phyloP scores from a whole-genome alignment of 1,140 invertebrate species.

The Drosophila pruinosa region DNA sequence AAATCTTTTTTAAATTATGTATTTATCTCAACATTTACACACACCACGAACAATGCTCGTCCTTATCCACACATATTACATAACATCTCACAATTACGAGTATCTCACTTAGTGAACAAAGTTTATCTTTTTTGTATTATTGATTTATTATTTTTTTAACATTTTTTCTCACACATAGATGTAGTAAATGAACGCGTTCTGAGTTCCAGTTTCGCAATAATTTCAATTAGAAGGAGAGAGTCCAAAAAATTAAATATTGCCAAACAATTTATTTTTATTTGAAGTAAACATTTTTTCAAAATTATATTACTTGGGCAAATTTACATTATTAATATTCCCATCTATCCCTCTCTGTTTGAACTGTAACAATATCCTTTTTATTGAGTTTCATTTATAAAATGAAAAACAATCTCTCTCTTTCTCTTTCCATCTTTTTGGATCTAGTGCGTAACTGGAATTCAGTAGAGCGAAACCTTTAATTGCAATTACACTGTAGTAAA shows the following conservation, averaged over 20 bases:
- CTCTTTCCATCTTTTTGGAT: neutral
- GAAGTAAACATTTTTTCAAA: too few species aligned
- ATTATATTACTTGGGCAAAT: too few species aligned
- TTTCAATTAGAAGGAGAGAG: neutral
- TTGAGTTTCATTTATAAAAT: neutral
- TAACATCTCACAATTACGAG: neutral
- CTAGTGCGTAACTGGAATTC: neutral
- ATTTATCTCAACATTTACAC: slow-evolving; percentile 2
- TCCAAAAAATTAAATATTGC: neutral
- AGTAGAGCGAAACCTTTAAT: neutral
- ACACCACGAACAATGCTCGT: neutral
- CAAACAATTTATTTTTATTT: too few species aligned
- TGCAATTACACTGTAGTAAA: slow-evolving; percentile 53
- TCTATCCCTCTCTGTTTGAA: too few species aligned
- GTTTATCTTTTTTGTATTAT: too few species aligned
- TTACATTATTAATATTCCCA: too few species aligned
- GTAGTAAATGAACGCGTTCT: neutral
- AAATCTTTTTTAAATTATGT: slow-evolving; percentile 5
- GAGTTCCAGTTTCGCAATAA: neutral
- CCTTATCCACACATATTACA: too few species aligned
- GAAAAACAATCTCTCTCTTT: neutral
- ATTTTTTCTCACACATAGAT: neutral
- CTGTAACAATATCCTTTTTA: too few species aligned
- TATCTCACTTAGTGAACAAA: slow-evolving; percentile 8
- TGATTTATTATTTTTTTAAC: neutral